Base-by-base conservation (phyloP, 2,113 vertebrate species). In the Copsychus sechellarum region DNA sequence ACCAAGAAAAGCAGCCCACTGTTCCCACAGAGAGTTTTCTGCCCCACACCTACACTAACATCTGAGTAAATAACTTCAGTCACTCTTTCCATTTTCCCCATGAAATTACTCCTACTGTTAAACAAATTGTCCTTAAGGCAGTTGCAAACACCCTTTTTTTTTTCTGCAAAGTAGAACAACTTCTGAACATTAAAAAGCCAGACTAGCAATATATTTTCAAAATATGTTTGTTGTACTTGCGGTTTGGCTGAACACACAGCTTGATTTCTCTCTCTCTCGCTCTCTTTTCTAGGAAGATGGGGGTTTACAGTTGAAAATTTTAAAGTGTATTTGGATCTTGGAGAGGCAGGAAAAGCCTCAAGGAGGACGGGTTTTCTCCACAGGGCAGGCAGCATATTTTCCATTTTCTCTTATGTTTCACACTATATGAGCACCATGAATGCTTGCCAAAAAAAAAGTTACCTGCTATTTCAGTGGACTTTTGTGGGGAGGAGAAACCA, bases 41-140 rank as follows among this genome's bases (percentile, higher is more conserved):
- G 98, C 97, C 98, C 98, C 98, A 99, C 99, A 99, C 99, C 99
- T 99, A 98, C 99, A 99, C 98, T 97, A 98, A 98, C 99, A 99
- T 99, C 99, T 99, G 99, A 98, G 98, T 99, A 99, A 99, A 99
- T 98, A 99, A 98, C 98, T 98, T 96, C 97, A 98, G 98, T 99
- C 99, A 98, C 98, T 99, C 98, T 99, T 99, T 99, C 99, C 99
- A 98, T 98, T 97, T 98, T 98, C 98, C 98, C 98, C 98, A 97
- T 98, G 98, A 98, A 98, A 99, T 98, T 98, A 98, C 98, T 98
- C 98, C 98, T 98, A 98, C 98, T 98, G 98, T 98, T 98, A 99
- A 98, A 99, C 98, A 99, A 99, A 99, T 98, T 98, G 98, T 98
- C 97, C 97, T 95, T 92, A 98, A 97, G 98, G 97, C 97, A 97